Evolutionary conservation across 2,888 invertebrate species (phyloP), one percentile per base, ranked within the genome.

Genomic region (Pseudococcus longispinus): DNA sequence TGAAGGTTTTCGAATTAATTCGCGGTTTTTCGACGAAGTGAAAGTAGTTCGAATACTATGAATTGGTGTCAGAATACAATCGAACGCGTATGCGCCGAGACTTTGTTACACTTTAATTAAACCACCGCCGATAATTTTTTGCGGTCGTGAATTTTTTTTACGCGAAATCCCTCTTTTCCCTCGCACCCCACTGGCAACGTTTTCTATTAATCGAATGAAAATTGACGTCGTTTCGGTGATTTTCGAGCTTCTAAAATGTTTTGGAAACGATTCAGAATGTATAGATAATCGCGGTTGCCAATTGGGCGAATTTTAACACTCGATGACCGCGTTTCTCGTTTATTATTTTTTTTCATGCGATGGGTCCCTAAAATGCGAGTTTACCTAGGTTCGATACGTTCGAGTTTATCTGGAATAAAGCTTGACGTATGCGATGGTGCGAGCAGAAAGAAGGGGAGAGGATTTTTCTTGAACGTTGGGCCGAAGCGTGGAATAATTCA

Each of bases 1-100:
- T 74, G 74, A 74, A 74, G 74, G 74, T 74, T 74, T 74, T 74
- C 32, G 26, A 37, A 74, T 74, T 18, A 37, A 74, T 74, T 74
- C 32, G 74, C 29, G 37, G 74, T 32, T 74, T 74, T 65, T 5
- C 11, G 6, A 65, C 65, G 5, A 26, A 65, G 65, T 65, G 65
- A 65, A 65, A 65, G 65, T 65, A 65, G 65, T 13, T 65, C 65
- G 65, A 26, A 51, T 51, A 13, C 65, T 65, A 65, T 13, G 65
- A 65, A 65, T 65, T 65, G 51, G 65, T 65, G 65, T 65, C 65
- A 26, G 26, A 65, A 26, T 65, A 65, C 15, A 51, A 51, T 65
- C 65, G 65, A 65, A 65, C 65, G 26, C 23, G 26, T n/a, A 51
- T 5, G 15, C 65, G 65, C 26, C 26, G 65, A 23, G 65, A 65